A percentile compares a stretch with the other conserved stretches of the same genome.
These are phyloP conservation scores for Cottus gobio DNA, from an alignment of 2,113 vertebrate genomes.

Conservation along the genomic window DNA sequence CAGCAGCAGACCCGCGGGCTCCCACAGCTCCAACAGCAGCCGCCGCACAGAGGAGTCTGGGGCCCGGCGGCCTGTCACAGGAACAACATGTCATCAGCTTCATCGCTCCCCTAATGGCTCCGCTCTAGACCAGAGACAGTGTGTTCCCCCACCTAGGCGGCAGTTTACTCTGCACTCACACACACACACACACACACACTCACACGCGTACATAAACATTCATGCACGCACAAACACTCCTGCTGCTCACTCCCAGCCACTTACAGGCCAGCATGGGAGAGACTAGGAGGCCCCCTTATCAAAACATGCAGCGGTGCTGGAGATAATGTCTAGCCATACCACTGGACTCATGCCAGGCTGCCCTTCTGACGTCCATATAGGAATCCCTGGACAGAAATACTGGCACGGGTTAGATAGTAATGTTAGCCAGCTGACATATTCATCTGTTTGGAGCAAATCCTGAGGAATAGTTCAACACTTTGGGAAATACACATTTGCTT, in stretches of 20 bases:
- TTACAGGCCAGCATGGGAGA: slow-evolving; percentile 61
- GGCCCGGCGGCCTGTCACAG: slow-evolving; percentile 74
- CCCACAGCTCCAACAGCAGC: slow-evolving; percentile 59
- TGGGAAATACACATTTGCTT: background rate
- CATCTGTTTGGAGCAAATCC: slow-evolving; percentile 34
- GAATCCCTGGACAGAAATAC: slow-evolving; percentile 45
- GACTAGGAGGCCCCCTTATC: slow-evolving; percentile 72
- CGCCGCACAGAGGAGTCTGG: slow-evolving; percentile 65
- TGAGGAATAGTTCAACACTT: slow-evolving; percentile 7
- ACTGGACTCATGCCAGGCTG: slow-evolving; percentile 63
- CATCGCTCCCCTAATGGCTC: slow-evolving; percentile 78
- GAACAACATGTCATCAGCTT: slow-evolving; percentile 85
- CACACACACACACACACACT: slow-evolving; percentile 48
- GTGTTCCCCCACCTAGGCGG: slow-evolving; percentile 67
- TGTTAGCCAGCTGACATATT: slow-evolving; percentile 55
- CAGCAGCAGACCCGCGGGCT: slow-evolving; percentile 69
- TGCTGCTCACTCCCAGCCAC: slow-evolving; percentile 63
- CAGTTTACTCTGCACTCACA: slow-evolving; percentile 57
- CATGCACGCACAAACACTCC: slow-evolving; percentile 47
- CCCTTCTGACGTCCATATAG: slow-evolving; percentile 51
- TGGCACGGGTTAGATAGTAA: slow-evolving; percentile 41
- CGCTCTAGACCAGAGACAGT: slow-evolving; percentile 68
- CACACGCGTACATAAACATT: slow-evolving; percentile 44
- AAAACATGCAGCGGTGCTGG: slow-evolving; percentile 73
- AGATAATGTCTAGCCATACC: slow-evolving; percentile 75